phyloP scores from a whole-genome alignment of 2,113 vertebrate genomes.

The Deroptyus accipitrinus region DNA sequence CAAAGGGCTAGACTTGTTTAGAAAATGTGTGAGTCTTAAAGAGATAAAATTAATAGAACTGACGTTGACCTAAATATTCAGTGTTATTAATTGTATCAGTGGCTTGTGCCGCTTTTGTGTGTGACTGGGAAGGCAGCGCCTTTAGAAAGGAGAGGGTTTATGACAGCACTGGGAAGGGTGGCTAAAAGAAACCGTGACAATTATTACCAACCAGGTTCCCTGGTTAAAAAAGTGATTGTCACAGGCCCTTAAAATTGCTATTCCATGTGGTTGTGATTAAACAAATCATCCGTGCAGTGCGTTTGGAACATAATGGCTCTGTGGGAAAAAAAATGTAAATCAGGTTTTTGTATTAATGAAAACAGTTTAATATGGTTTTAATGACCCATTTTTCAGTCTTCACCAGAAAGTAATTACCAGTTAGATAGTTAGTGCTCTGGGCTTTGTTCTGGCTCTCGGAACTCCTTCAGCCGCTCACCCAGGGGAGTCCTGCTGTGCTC shows the following conservation, averaged over 20 bases:
- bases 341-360: constrained; percentile 72
- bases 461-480: background rate
- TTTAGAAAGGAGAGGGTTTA: background rate
- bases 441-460: constrained; percentile 59
- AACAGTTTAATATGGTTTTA: constrained; percentile 71
- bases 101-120: constrained; percentile 50
- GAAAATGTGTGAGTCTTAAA: constrained; percentile 66
- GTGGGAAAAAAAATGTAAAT: constrained; percentile 72
- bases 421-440: constrained; percentile 70
- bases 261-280: constrained; percentile 69
- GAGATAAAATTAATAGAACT: constrained; percentile 73
- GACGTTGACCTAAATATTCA: constrained; percentile 67
- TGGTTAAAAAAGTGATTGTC: constrained; percentile 60
- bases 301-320: constrained; percentile 65
- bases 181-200: constrained; percentile 44
- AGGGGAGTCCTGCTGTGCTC: background rate
- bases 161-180: constrained; percentile 22
- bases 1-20: constrained; percentile 72
- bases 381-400: constrained; percentile 73
- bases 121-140: background rate
- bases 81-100: constrained; percentile 62
- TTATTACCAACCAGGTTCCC: constrained; percentile 54
- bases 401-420: constrained; percentile 74
- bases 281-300: constrained; percentile 37
- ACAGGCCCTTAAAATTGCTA: constrained; percentile 53